Evolutionary conservation across 2,113 vertebrate genomes (phyloP).

Genomic region (Scartelaos histophorus): DNA sequence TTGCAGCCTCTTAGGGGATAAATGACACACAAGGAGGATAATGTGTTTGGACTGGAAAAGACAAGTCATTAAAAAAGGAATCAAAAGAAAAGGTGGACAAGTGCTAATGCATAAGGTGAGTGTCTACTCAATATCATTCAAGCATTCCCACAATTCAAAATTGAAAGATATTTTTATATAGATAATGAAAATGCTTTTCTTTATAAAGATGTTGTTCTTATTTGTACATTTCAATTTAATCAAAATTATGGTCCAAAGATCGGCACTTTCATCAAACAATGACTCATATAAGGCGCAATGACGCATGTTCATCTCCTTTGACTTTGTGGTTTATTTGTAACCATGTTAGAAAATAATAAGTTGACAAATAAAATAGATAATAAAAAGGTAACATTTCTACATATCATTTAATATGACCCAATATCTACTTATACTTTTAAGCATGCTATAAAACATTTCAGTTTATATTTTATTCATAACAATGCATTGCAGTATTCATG

Average conservation of each 20-base stretch:
- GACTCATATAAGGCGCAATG: conserved; percentile 3
- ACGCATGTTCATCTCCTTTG: conserved; percentile 1
- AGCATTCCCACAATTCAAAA: background rate
- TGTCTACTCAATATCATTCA: conserved; percentile 26
- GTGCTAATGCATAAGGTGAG: conserved; percentile 17
- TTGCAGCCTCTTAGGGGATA: conserved; percentile 72
- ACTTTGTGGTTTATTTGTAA: background rate
- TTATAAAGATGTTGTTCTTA: background rate
- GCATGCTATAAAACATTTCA: background rate
- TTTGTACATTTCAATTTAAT: background rate
- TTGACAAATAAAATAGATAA: background rate
- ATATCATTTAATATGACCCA: background rate
- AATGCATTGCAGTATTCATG: too few relatives aligned
- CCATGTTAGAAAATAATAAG: background rate
- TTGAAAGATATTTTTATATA: background rate
- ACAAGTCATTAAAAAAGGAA: conserved; percentile 52
- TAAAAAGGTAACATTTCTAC: background rate
- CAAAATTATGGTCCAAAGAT: background rate
- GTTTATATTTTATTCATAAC: background rate
- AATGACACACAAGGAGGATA: conserved; percentile 74
- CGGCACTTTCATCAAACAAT: conserved; percentile 1
- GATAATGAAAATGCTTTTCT: background rate
- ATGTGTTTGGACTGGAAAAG: conserved; percentile 64
- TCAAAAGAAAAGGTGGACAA: conserved; percentile 40
- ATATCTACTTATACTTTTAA: background rate